Conservation (phyloP, 2,113 vertebrate species). For the Cichladusa arquata region DNA sequence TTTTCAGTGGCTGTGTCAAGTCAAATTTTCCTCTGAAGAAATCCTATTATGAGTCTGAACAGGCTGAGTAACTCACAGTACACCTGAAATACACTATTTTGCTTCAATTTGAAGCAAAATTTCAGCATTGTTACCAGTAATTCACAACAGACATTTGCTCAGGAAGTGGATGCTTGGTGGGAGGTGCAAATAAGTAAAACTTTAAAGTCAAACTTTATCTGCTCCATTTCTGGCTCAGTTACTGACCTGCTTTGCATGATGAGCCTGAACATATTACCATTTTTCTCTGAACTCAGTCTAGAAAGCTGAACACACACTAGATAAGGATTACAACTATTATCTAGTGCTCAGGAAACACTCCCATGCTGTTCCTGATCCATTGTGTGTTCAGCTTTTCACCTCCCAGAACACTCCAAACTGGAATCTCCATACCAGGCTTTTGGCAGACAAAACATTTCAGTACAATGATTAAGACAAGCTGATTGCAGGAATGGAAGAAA, state of each 20-base stretch:
- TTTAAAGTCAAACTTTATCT: neutral
- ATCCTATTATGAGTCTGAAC: neutral
- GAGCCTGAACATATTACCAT: neutral
- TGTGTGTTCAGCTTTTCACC: neutral
- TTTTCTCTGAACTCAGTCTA: neutral
- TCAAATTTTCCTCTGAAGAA: neutral
- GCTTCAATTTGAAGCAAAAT: neutral
- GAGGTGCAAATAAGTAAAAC: neutral
- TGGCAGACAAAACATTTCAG: neutral
- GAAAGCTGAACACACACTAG: neutral
- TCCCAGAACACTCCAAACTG: neutral
- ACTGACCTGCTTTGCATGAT: neutral
- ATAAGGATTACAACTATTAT: neutral
- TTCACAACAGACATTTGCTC: neutral
- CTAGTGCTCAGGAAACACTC: neutral
- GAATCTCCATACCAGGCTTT: neutral
- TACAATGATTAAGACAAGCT: neutral
- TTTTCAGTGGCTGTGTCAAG: neutral
- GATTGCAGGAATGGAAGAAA: neutral
- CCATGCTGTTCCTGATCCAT: neutral
- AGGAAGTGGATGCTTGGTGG: neutral
- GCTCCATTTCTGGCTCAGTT: neutral
- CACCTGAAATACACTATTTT: neutral
- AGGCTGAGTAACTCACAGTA: neutral
- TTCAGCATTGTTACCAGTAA: neutral